Evolutionary conservation across 1,140 invertebrate species (phyloP).

Genomic region (Heliconius hewitsoni): DNA sequence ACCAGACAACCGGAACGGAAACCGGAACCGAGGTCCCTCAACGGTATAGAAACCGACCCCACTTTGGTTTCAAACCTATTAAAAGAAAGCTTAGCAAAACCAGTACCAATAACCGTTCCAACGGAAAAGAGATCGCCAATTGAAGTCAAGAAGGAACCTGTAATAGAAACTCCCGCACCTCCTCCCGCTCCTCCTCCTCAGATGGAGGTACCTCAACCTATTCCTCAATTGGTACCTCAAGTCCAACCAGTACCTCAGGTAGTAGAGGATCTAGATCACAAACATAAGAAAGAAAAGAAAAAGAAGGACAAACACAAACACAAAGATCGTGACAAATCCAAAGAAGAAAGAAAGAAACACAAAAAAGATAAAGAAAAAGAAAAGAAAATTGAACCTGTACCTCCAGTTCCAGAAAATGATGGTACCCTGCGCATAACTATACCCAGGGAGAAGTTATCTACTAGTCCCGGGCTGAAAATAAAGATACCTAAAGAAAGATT

Average conservation of each 20-base stretch:
- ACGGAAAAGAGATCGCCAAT: conserved; percentile 62
- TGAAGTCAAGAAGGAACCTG: conserved; percentile 62
- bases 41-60: conserved; percentile 77
- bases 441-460: conserved; percentile 65
- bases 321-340: conserved; percentile 76
- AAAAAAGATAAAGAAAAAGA: conserved; percentile 77
- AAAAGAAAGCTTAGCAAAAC: conserved; percentile 75
- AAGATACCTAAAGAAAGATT: conserved; percentile 78
- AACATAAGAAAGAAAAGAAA: conserved; percentile 78
- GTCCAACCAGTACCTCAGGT: conserved; percentile 37
- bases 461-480: conserved; percentile 73
- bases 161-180: conserved; percentile 36
- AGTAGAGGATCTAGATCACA: conserved; percentile 58
- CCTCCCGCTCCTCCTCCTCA: conserved; percentile 34
- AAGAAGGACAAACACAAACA: conserved; percentile 82
- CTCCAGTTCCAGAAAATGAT: conserved; percentile 44
- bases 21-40: conserved; percentile 54
- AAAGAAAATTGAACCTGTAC: conserved; percentile 53
- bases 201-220: conserved; percentile 33
- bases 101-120: conserved; percentile 64
- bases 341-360: conserved; percentile 77
- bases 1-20: conserved; percentile 48
- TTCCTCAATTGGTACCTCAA: conserved; percentile 27
- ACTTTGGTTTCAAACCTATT: conserved; percentile 75
- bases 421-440: conserved; percentile 72